Conservation (phyloP, 1,140 invertebrate genomes). For the Caerostris darwini region DNA sequence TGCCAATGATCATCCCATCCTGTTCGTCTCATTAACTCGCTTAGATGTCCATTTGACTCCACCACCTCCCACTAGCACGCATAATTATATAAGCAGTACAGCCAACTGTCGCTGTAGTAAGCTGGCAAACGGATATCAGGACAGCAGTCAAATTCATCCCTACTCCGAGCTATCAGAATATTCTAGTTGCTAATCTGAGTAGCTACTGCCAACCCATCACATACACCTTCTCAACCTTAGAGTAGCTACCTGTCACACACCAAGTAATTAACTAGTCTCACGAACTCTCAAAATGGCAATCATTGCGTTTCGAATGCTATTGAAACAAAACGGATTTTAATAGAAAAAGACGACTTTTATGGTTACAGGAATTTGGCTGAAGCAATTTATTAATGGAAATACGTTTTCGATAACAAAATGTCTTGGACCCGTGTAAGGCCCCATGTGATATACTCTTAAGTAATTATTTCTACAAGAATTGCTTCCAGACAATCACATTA, state of each 20-base stretch:
- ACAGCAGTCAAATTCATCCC: slow-evolving; percentile 36
- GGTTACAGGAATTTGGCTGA: too few relatives aligned
- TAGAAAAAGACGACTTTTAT: not conserved
- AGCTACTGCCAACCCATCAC: slow-evolving; percentile 26
- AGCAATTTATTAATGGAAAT: too few relatives aligned
- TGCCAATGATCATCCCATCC: not conserved
- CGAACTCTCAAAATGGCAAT: slow-evolving; percentile 37
- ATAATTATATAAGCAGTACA: slow-evolving; percentile 33
- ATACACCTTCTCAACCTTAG: not conserved
- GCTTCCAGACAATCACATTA: too few relatives aligned
- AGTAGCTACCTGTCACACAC: slow-evolving; percentile 23
- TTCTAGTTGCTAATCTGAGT: slow-evolving; percentile 34
- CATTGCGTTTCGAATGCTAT: not conserved
- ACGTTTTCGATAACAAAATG: too few relatives aligned
- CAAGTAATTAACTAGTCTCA: slow-evolving; percentile 55
- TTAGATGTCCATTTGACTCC: not conserved
- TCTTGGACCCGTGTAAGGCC: too few relatives aligned
- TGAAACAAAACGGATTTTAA: slow-evolving; percentile 7
- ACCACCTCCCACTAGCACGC: not conserved
- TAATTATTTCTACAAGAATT: too few relatives aligned
- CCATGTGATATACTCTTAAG: too few relatives aligned
- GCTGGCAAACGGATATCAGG: slow-evolving; percentile 35
- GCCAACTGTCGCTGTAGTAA: slow-evolving; percentile 3
- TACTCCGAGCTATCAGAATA: slow-evolving; percentile 26
- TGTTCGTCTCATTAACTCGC: slow-evolving; percentile 3